phyloP scores from a whole-genome alignment of 92 coral and sea anemone genomes.

The Zoanthus solanderi region DNA sequence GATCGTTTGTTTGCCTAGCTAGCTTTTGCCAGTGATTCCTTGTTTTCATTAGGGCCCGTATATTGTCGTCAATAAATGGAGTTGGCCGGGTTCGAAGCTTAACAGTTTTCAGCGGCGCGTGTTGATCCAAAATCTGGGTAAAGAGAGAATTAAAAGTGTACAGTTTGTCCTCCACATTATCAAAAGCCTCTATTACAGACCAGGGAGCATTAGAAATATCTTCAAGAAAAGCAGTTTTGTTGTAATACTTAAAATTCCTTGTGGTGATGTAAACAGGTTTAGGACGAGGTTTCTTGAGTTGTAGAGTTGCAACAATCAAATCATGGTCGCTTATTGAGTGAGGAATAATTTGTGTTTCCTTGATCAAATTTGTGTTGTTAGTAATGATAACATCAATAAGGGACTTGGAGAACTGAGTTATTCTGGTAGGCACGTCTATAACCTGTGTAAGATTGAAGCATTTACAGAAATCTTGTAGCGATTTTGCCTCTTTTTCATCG shows the following conservation, averaged over 20 bases:
- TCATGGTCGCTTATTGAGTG: slow-evolving; percentile 63
- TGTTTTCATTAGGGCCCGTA: slow-evolving; percentile 53
- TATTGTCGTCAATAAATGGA: too few species aligned
- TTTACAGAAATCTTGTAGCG: too few species aligned
- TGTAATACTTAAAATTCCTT: slow-evolving; percentile 49
- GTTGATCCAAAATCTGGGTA: too few species aligned
- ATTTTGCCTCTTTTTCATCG: too few species aligned
- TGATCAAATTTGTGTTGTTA: not conserved
- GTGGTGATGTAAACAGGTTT: slow-evolving; percentile 13
- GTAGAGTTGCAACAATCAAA: slow-evolving; percentile 5
- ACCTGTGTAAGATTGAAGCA: too few species aligned
- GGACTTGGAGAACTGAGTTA: too few species aligned
- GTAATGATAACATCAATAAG: slow-evolving; percentile 38
- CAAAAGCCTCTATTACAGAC: too few species aligned
- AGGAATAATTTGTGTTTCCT: slow-evolving; percentile 30
- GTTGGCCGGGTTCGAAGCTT: too few species aligned
- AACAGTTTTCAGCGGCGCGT: too few species aligned
- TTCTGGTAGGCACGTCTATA: too few species aligned
- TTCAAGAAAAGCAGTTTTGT: slow-evolving; percentile 59
- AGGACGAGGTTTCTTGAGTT: slow-evolving; percentile 46
- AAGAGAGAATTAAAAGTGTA: too few species aligned
- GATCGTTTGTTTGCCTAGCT: slow-evolving; percentile 38
- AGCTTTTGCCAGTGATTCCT: slow-evolving; percentile 51
- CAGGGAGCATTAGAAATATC: slow-evolving; percentile 27
- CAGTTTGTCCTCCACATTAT: too few species aligned